Conservation (phyloP, 1,140 invertebrate genomes). For the Pseudoatta argentina region DNA sequence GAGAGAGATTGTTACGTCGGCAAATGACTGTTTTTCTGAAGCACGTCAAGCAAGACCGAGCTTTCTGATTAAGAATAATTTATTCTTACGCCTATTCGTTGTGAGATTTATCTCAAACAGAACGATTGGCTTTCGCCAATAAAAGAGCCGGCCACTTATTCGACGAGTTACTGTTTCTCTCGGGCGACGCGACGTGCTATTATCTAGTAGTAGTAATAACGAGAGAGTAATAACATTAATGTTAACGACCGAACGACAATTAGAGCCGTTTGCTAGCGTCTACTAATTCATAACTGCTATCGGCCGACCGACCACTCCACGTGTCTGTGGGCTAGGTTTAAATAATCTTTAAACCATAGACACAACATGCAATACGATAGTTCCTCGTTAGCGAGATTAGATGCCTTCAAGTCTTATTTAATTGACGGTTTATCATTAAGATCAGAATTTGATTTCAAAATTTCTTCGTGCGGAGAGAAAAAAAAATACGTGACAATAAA, state of each 20-base stretch:
- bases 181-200: constrained; percentile 63
- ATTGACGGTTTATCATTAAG: background rate
- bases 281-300: constrained; percentile 41
- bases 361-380: constrained; percentile 61
- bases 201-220: constrained; percentile 65
- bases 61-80: constrained; percentile 43
- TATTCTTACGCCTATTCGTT: constrained; percentile 25
- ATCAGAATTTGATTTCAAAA: constrained; percentile 7
- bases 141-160: constrained; percentile 42
- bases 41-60: constrained; percentile 48
- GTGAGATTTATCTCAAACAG: constrained; percentile 15
- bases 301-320: constrained; percentile 47
- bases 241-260: constrained; percentile 55
- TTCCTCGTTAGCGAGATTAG: constrained; percentile 63
- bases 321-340: constrained; percentile 40
- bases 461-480: background rate
- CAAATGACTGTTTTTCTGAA: constrained; percentile 24
- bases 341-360: constrained; percentile 40
- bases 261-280: constrained; percentile 53
- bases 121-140: constrained; percentile 34
- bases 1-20: constrained; percentile 8
- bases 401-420: constrained; percentile 42
- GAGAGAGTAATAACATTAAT: constrained; percentile 60
- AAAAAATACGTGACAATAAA: constrained; percentile 13
- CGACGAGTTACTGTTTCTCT: constrained; percentile 41